Evolutionary conservation across 2,888 invertebrate genomes (phyloP), one percentile per base, ranked within the genome.

Genomic region (Nomada goodeniana): DNA sequence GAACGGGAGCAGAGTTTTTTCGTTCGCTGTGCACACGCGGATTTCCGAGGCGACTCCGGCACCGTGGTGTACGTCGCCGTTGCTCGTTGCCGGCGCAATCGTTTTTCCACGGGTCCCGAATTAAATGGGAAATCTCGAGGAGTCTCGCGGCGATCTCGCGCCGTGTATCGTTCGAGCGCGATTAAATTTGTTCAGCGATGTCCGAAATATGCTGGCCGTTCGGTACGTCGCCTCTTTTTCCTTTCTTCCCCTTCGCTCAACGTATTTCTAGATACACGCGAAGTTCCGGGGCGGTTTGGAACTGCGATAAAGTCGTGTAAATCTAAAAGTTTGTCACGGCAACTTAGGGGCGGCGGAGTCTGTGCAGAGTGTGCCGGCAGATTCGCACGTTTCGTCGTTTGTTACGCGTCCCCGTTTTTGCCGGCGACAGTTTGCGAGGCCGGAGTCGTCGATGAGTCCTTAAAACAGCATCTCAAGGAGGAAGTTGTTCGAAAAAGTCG

Each of bases 291-390:
- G 69, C 23, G 26, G 80, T 78, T 76, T 36, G 52, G 60, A 79
- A 79, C 75, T 83, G 74, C n/a, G 53, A 20, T 60, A 36, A 78
- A 83, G 75, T 84, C 81, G 77, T 68, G 88, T 86, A 84, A 80
- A 86, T 82, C 76, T 74, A 60, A 80, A 84, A 88, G 79, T 88
- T 88, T 29, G 65, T 55, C 70, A 55, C 61, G 81, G 81, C 75
- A 81, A 87, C 76, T 86, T 78, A 65, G 59, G 69, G 70, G 78
- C 69, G 78, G 71, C 42, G 13, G 3, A n/a, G 75, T 23, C n/a
- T 23, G 65, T 26, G 78, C 52, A 42, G 36, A 42, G 52, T 42
- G 50, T 20, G 52, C 23, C 11, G n/a, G 13, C 55, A 20, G 50
- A 59, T 36, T 74, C 36, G 36, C 76, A 42, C 67, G 77, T 61